Base-by-base conservation (phyloP, 92 coral and sea anemone genomes). In the Bergia sp. region DNA sequence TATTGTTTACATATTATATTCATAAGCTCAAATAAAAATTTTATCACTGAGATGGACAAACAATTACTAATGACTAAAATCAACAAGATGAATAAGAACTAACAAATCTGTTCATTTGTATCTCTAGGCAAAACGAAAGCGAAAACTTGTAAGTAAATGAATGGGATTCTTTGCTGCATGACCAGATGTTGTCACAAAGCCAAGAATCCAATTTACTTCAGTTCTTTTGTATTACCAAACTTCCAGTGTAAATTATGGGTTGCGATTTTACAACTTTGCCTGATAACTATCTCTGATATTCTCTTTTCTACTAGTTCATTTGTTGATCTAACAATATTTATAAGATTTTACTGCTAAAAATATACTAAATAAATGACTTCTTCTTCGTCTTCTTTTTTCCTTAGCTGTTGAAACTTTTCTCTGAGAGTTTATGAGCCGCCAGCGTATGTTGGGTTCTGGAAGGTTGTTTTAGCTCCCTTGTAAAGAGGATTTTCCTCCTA, bases 401-500 rank as follows among this genome's bases (percentile, higher is more conserved):
- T 1, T 18, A 61, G 7, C 69, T 16, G 69, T 21, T 4, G 29
- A 5, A 7, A 18, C 69, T 7, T 61, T 21, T 18, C 20, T 10
- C 65, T 57, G 12, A 57, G 18, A 57, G 1, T 10, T 57, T 84
- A 84, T 15, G 87, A 84, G 13, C 87, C 78, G 36, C 98, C 98
- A 77, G 98, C 98, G 76, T 91, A 97, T 1, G 97, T 97, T 37
- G 99, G 99, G 82, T 97, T 97, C 78, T 97, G 96, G 82, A 95
- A 94, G 0, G 99, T 97, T 37, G 98, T 92, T 88, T 96, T 97
- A 37, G 99, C 98, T 69, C 91, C 94, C 82, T 95, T 95, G 90
- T 97, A 97, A 1, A 97, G 95, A 6, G 99, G 99, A 83, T 97
- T 97, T 89, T 97, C 96, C 86, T 97, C 99, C 99, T 97, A 86